Evolutionary conservation across 2,797 vertebrate genomes (phyloP).

Genomic region (Chiroxiphia lanceolata): DNA sequence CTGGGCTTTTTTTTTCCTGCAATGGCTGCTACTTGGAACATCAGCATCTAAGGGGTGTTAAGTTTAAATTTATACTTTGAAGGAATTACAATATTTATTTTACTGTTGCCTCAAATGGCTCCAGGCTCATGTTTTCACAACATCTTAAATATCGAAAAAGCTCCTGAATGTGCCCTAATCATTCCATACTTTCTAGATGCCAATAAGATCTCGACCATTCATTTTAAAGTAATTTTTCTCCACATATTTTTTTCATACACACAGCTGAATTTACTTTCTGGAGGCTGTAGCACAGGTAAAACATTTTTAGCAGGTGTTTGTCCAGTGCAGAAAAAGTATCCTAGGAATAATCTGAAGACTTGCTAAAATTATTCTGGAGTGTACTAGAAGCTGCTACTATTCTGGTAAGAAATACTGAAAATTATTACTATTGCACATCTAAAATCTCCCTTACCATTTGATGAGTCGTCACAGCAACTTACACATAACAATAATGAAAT

Average conservation of each 20-base stretch:
- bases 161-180: neutral
- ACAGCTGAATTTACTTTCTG: conserved; percentile 1
- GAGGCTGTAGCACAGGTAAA: neutral
- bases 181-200: neutral
- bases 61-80: neutral
- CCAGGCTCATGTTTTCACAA: neutral
- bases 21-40: neutral
- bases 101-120: neutral
- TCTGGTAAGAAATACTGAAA: neutral
- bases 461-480: neutral
- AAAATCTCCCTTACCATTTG: conserved; percentile 7
- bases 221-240: neutral
- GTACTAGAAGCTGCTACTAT: neutral
- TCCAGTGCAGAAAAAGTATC: neutral
- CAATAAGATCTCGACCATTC: neutral
- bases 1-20: neutral
- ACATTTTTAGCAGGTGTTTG: neutral
- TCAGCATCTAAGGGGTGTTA: neutral
- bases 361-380: neutral
- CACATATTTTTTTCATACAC: neutral
- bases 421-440: neutral
- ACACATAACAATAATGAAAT: conserved; percentile 30
- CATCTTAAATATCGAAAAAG: neutral
- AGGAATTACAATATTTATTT: neutral
- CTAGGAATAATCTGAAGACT: neutral